These are phyloP conservation scores for Brachionus paranguensis DNA, from an alignment of 1,140 invertebrate species.

Conservation along the genomic window DNA sequence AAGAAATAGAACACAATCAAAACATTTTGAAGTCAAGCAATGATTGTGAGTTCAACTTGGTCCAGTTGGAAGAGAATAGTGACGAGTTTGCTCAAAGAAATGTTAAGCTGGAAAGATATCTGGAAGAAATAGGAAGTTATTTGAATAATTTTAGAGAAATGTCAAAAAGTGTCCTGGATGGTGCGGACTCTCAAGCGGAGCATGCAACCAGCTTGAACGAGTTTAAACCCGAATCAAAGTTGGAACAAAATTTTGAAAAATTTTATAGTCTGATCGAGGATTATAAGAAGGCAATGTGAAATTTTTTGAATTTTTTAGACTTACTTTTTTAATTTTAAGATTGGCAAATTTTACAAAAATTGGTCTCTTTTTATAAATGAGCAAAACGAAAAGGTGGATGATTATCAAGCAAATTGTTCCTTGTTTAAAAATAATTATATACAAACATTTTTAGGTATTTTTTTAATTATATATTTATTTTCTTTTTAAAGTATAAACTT, in stretches of 20 bases:
- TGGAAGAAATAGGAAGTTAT: background rate
- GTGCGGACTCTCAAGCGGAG: background rate
- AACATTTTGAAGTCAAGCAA: background rate
- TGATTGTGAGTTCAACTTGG: background rate
- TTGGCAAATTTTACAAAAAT: background rate
- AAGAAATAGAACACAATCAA: background rate
- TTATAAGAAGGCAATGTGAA: background rate
- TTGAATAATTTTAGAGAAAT: background rate
- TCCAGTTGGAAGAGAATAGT: background rate
- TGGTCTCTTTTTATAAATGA: background rate
- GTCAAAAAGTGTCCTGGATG: background rate
- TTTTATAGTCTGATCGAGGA: background rate
- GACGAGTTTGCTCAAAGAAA: background rate
- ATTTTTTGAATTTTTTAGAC: background rate
- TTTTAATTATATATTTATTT: too few relatives aligned
- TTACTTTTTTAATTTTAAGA: background rate
- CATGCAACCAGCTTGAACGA: background rate
- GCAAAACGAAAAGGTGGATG: background rate
- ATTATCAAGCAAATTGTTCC: background rate
- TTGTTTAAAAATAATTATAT: background rate
- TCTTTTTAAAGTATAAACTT: too few relatives aligned
- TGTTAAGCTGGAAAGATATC: background rate
- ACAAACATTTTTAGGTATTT: background rate
- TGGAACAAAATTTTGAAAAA: background rate
- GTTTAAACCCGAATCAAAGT: background rate